Conservation (phyloP, 2,797 vertebrate genomes). For the Melanotaenia trifasciata region DNA sequence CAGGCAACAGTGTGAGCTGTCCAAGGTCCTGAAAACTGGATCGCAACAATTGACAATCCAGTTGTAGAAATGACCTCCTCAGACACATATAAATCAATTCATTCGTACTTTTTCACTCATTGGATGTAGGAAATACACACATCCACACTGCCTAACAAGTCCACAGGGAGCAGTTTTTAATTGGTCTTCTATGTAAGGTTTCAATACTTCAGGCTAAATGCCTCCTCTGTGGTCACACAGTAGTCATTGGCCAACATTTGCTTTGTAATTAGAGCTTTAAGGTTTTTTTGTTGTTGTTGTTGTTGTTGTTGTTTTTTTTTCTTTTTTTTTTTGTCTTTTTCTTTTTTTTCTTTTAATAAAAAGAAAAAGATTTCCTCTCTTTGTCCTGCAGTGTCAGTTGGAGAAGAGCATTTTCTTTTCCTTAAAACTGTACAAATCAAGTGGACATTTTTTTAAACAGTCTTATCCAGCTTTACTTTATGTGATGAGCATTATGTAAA, state of each 20-base stretch:
- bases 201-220: constrained; percentile 56
- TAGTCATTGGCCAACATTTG: constrained; percentile 45
- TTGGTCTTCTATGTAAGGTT: constrained; percentile 62
- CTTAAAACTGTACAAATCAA: not conserved
- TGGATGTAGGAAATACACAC: constrained; percentile 32
- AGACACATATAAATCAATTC: constrained; percentile 28
- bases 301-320: not conserved
- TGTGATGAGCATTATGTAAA: not conserved
- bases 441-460: not conserved
- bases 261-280: constrained; percentile 62
- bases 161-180: constrained; percentile 65
- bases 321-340: not conserved
- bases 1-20: constrained; percentile 40
- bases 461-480: not conserved
- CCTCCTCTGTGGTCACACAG: constrained; percentile 60
- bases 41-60: constrained; percentile 11
- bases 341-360: constrained; percentile 16
- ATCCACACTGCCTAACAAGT: constrained; percentile 38
- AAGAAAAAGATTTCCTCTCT: constrained; percentile 16
- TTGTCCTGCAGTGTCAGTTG: not conserved
- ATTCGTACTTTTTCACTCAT: constrained; percentile 32
- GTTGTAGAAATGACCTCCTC: constrained; percentile 50
- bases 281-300: no score
- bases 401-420: not conserved
- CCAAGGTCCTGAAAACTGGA: constrained; percentile 54